Evolutionary conservation across 1,140 invertebrate species (phyloP).

Genomic region (Drosophila chauvacae): DNA sequence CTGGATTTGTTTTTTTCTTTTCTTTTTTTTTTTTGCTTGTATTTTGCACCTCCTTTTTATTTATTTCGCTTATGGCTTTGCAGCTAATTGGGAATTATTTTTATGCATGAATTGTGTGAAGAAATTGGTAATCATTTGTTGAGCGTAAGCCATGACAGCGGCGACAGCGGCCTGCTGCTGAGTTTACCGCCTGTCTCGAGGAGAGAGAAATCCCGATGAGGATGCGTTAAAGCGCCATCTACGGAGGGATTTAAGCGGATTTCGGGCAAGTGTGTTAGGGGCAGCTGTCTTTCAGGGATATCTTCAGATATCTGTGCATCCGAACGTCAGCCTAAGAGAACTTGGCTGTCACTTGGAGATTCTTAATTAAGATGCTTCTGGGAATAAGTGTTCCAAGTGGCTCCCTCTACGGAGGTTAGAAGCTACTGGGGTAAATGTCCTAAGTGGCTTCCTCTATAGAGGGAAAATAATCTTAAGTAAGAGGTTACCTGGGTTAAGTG

Average conservation of each 20-base stretch:
- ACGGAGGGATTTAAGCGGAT: conserved; percentile 21
- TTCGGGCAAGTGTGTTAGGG: conserved; percentile 31
- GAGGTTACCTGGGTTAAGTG: no score
- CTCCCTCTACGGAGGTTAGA: background rate
- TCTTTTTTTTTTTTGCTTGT: conserved; percentile 24
- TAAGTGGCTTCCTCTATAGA: background rate
- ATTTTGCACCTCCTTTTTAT: conserved; percentile 47
- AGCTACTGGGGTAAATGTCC: background rate
- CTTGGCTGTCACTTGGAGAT: conserved; percentile 10
- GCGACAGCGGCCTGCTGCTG: conserved; percentile 56
- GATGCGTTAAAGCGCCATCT: conserved; percentile 23
- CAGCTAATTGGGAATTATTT: conserved; percentile 83
- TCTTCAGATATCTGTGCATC: conserved; percentile 9
- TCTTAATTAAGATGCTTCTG: background rate
- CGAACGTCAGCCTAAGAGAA: conserved; percentile 6
- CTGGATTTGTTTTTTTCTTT: conserved; percentile 15
- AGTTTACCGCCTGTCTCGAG: conserved; percentile 16
- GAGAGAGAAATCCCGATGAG: background rate
- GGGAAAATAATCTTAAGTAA: no score
- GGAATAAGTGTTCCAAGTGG: conserved; percentile 14
- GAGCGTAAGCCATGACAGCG: conserved; percentile 51
- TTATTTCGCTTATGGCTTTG: conserved; percentile 54
- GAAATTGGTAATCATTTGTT: conserved; percentile 80
- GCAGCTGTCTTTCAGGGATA: conserved; percentile 18
- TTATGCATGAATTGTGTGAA: conserved; percentile 83